phyloP scores from a whole-genome alignment of 2,797 vertebrate species.

The Peromyscus eremicus region DNA sequence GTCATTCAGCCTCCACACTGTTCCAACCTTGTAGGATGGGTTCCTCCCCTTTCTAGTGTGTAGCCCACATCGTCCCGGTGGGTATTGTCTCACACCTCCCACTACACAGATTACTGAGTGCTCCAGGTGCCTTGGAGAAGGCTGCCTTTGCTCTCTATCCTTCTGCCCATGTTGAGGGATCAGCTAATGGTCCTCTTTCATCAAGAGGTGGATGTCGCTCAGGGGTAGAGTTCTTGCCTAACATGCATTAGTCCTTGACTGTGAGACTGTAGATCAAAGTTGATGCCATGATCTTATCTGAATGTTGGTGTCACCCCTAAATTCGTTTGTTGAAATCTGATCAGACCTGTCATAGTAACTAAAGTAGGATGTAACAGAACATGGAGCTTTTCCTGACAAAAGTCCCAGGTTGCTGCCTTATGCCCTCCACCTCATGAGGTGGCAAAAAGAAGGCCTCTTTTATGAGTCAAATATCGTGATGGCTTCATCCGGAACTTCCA shows the following conservation, averaged over 20 bases:
- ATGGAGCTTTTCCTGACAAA: neutral
- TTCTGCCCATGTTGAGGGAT: neutral
- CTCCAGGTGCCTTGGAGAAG: neutral
- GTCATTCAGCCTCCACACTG: neutral
- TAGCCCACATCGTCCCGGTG: neutral
- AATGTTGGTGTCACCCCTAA: neutral
- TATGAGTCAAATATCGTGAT: neutral
- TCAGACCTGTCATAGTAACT: neutral
- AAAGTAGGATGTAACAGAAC: neutral
- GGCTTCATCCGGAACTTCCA: neutral
- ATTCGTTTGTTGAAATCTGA: neutral
- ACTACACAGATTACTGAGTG: fast-evolving
- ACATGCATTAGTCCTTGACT: neutral
- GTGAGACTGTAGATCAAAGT: neutral
- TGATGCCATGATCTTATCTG: neutral
- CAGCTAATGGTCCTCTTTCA: neutral
- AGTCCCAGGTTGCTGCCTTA: neutral
- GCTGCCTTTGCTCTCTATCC: neutral
- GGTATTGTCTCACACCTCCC: neutral
- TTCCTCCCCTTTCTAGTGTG: neutral
- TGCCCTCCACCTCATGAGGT: neutral
- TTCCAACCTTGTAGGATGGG: neutral
- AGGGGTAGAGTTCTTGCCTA: neutral
- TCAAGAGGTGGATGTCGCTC: neutral
- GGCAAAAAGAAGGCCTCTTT: neutral